phyloP scores from a whole-genome alignment of 92 coral and sea anemone species.

The Paramuricea clavata region DNA sequence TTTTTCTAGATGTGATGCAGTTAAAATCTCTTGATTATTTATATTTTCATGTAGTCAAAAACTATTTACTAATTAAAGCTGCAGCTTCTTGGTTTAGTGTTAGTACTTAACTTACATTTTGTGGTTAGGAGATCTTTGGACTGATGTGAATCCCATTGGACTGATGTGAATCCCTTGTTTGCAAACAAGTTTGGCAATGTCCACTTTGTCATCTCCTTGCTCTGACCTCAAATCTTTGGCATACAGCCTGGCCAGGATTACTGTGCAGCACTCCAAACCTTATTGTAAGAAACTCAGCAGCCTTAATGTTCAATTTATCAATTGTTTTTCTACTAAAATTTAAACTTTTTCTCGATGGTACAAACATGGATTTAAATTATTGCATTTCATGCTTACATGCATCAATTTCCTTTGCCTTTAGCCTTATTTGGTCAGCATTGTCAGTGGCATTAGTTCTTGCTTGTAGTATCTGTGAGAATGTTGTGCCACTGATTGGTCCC shows the following conservation, averaged over 20 bases:
- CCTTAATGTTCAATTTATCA: slow-evolving; percentile 5
- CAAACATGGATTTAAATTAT: neutral
- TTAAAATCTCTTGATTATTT: too few relatives aligned
- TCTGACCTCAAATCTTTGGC: slow-evolving; percentile 18
- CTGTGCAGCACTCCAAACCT: neutral
- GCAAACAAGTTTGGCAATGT: slow-evolving; percentile 20
- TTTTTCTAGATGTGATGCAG: too few relatives aligned
- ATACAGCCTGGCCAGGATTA: slow-evolving; percentile 6
- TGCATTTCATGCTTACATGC: slow-evolving; percentile 28
- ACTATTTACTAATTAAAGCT: neutral
- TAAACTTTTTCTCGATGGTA: slow-evolving; percentile 29
- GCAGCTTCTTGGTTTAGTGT: neutral
- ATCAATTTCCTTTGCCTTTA: slow-evolving; percentile 29
- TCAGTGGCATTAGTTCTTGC: slow-evolving; percentile 21
- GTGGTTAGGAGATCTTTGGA: neutral
- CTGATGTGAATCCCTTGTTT: neutral
- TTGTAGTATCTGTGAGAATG: too few relatives aligned
- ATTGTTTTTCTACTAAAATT: neutral
- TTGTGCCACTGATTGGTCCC: slow-evolving; percentile 26
- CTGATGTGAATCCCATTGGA: neutral
- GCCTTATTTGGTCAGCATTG: too few relatives aligned
- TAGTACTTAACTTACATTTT: neutral
- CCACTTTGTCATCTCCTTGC: slow-evolving; percentile 33
- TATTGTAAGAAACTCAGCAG: slow-evolving; percentile 22
- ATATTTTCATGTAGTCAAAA: neutral